Evolutionary conservation across 2,113 vertebrate genomes (phyloP).

Genomic region (Bujurquina vittata): DNA sequence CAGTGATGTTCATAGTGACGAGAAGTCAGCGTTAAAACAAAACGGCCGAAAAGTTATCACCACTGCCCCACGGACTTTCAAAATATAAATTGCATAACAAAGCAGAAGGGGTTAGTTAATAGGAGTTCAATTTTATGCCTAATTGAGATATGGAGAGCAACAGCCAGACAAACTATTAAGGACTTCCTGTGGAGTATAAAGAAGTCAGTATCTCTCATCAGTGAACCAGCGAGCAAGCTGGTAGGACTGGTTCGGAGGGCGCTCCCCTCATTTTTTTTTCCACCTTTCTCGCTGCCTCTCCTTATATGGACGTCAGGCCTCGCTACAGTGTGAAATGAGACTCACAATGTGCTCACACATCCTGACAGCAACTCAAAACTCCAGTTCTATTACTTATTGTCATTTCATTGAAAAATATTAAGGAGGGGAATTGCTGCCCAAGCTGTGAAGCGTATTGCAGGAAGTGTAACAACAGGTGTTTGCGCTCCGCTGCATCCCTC

Average conservation of each 20-base stretch:
- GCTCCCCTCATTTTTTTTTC: constrained; percentile 62
- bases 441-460: not conserved
- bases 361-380: constrained; percentile 19
- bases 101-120: not conserved
- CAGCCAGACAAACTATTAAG: constrained; percentile 12
- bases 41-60: not conserved
- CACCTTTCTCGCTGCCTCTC: constrained; percentile 35
- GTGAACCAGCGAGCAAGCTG: constrained; percentile 73
- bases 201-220: constrained; percentile 60
- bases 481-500: constrained; percentile 17
- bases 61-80: not conserved
- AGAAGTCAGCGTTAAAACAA: not conserved
- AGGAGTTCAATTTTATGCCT: not conserved
- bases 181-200: constrained; percentile 31
- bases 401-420: not conserved
- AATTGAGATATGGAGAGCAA: not conserved
- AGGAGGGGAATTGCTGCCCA: not conserved
- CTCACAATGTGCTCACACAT: not conserved
- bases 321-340: not conserved
- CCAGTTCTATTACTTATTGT: not conserved
- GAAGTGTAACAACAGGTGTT: constrained; percentile 18
- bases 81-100: not conserved
- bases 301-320: constrained; percentile 58
- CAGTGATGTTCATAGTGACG: constrained; percentile 29
- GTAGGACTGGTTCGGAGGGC: constrained; percentile 77